Conservation (phyloP, 1,140 invertebrate genomes). For the Drosophila melanogaster region DNA sequence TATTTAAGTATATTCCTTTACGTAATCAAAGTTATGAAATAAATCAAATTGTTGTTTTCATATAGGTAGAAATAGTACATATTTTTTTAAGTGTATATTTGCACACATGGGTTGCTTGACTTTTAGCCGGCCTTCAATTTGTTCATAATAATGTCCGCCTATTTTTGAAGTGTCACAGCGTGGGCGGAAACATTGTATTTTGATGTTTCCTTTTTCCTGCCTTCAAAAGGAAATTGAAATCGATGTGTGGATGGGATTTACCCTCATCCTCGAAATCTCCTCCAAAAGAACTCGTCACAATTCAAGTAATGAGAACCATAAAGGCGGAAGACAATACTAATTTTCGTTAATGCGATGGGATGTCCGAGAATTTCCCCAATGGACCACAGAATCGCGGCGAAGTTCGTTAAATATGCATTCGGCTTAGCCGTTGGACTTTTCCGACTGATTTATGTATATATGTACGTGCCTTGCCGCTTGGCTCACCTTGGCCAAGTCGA, state of each 20-base stretch:
- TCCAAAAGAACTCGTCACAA: background rate
- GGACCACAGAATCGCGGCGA: slow-evolving; percentile 21
- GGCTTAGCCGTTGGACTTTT: slow-evolving; percentile 24
- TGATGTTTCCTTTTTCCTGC: slow-evolving; percentile 37
- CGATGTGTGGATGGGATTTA: slow-evolving; percentile 13
- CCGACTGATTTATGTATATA: slow-evolving; percentile 29
- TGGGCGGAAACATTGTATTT: slow-evolving; percentile 36
- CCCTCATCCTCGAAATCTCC: background rate
- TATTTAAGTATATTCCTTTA: too few relatives aligned
- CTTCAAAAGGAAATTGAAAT: slow-evolving; percentile 26
- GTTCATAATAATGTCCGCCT: slow-evolving; percentile 66
- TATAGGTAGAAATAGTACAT: background rate
- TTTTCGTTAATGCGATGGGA: slow-evolving; percentile 32
- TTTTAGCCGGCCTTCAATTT: slow-evolving; percentile 69
- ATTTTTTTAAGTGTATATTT: background rate
- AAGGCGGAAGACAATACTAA: slow-evolving; percentile 41
- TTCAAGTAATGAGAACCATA: slow-evolving; percentile 2
- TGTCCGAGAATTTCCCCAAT: slow-evolving; percentile 22
- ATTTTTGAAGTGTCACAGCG: slow-evolving; percentile 63
- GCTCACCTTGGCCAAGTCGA: slow-evolving; percentile 41
- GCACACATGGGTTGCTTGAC: slow-evolving; percentile 28
- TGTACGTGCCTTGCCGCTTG: slow-evolving; percentile 10
- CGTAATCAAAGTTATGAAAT: too few relatives aligned
- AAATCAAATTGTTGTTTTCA: too few relatives aligned
- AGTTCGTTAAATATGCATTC: slow-evolving; percentile 35